Percentiles rank a stretch among this genome's conserved stretches.
These are phyloP conservation scores for Drosophila nigricruria DNA, from an alignment of 2,888 invertebrate genomes.

Conservation along the genomic window DNA sequence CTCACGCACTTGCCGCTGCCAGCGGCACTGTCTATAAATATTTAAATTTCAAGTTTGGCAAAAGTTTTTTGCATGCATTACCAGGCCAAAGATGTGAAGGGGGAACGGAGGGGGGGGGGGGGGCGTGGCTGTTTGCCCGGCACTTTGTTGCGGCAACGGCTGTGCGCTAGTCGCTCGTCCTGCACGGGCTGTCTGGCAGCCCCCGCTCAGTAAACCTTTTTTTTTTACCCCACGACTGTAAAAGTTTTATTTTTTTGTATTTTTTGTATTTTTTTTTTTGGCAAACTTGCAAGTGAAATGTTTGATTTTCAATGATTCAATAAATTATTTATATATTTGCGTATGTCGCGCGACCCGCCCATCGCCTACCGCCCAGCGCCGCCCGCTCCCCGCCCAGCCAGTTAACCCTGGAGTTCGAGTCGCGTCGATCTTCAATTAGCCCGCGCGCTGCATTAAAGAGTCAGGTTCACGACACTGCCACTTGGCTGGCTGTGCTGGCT, in stretches of 20 bases:
- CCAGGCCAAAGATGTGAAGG: conserved; percentile 43
- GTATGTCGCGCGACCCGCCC: conserved; percentile 46
- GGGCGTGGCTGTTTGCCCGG: conserved; percentile 17
- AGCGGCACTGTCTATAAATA: conserved; percentile 80
- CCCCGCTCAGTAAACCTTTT: conserved; percentile 5
- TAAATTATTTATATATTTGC: conserved; percentile 81
- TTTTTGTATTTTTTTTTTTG: conserved; percentile 13
- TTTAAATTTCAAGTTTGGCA: conserved; percentile 81
- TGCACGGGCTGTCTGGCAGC: conserved; percentile 44
- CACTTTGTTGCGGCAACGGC: conserved; percentile 61
- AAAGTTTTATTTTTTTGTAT: conserved; percentile 2
- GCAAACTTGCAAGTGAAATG: conserved; percentile 81
- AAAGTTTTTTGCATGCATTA: conserved; percentile 82
- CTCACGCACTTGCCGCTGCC: conserved; percentile 59
- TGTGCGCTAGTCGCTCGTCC: conserved; percentile 29
- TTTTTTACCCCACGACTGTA: not conserved
- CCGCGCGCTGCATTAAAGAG: conserved; percentile 43
- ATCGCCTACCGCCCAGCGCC: too few species aligned
- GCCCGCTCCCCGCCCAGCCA: not conserved
- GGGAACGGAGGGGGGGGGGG: not conserved
- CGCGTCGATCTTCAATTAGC: conserved; percentile 74
- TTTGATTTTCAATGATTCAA: conserved; percentile 83
- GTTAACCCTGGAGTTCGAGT: not conserved
- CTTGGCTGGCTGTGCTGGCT: conserved; percentile 25
- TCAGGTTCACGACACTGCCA: conserved; percentile 19